Evolutionary conservation across 2,888 invertebrate species (phyloP).

Genomic region (Mimumesa dahlbomi): DNA sequence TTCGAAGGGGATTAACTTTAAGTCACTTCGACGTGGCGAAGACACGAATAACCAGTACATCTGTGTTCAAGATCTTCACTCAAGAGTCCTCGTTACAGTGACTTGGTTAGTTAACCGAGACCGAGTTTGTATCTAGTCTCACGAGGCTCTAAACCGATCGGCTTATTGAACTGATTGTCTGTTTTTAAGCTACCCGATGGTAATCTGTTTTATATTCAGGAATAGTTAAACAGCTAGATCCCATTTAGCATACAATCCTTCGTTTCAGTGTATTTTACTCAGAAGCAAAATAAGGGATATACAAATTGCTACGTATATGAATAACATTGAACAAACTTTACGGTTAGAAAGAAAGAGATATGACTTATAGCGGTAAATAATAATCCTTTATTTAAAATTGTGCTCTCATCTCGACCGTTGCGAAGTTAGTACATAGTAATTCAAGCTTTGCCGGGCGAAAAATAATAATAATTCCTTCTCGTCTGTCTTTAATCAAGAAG

Average conservation of each 20-base stretch:
- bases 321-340: neutral
- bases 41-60: neutral
- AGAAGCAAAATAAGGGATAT: no score
- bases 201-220: slow-evolving; percentile 40
- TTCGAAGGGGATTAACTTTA: neutral
- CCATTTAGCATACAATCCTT: neutral
- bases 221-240: slow-evolving; percentile 8
- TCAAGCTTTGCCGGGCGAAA: slow-evolving; percentile 6
- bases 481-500: slow-evolving; percentile 30
- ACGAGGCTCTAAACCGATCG: slow-evolving; percentile 27
- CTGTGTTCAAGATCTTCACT: slow-evolving; percentile 3
- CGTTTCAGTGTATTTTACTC: no score
- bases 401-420: neutral
- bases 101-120: slow-evolving; percentile 24
- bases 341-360: neutral
- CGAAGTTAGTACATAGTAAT: slow-evolving; percentile 15
- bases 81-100: neutral
- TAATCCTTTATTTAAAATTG: neutral
- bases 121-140: slow-evolving; percentile 6
- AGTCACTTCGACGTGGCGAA: neutral
- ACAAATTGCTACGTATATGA: no score
- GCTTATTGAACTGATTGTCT: slow-evolving; percentile 43
- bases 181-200: slow-evolving; percentile 15
- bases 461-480: slow-evolving; percentile 38
- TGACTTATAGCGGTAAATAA: neutral